Base-by-base conservation (phyloP, 2,113 vertebrate genomes). In the Himantopus leucocephalus region DNA sequence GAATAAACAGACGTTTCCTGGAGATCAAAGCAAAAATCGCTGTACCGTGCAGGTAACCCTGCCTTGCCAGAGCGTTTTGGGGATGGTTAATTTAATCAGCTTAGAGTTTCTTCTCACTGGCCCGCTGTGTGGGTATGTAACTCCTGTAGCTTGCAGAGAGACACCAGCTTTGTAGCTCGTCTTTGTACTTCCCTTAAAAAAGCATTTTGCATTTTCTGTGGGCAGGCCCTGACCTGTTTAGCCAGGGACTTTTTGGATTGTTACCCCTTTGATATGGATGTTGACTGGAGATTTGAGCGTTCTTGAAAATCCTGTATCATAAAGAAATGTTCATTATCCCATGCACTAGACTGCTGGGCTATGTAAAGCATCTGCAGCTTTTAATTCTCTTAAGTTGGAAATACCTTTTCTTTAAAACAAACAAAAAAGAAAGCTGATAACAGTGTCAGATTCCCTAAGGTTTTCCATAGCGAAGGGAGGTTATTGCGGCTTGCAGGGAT, bases 291-390 rank as follows among this genome's bases (percentile, higher is more conserved):
- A 90, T 80, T 96, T 85, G 73, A 87, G 58, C 87, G 85, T 96
- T 94, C 97, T 85, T 97, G 92, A 97, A 96, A 97, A 96, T 96
- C 95, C 96, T 94, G 94, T 95, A 85, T 92, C 50, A 9, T 94
- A 30, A 87, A 94, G 74, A 45, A 94, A 66, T 7, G 77, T 47
- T 96, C 53, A 70, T 94, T 94, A 85, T 78, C 73, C 89, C 77
- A 11, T 63, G 96, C 52, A 2, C 52, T 77, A 45, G 10, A 2
- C 63, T 86, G 83, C 95, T 39, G 92, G 85, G 92, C 85, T 90
- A 86, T 78, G 80, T 50, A 68, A 96, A 94, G 80, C 89, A 85
- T 91, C 66, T 20, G 32, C 76, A 85, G 63, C 63, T 17, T 66
- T 79, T n/a, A 35, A 10, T 22, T 71, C 78, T 30, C 66, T 14